phyloP scores from a whole-genome alignment of 2,797 vertebrate genomes.

The Lacerta agilis region DNA sequence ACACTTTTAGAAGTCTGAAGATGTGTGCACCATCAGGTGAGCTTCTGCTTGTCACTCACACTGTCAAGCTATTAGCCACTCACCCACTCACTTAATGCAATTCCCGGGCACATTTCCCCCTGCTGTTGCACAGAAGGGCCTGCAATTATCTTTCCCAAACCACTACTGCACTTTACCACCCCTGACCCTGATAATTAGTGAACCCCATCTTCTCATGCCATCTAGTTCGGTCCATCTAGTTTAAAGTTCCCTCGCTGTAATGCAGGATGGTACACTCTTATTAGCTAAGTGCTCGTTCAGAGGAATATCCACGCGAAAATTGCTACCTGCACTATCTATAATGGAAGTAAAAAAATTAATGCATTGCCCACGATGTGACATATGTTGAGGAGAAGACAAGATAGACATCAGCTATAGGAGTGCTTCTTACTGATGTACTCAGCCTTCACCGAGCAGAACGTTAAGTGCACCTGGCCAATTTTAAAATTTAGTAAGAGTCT shows the following conservation, averaged over 20 bases:
- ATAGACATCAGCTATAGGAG: neutral
- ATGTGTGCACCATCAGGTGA: neutral
- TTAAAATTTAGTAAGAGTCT: neutral
- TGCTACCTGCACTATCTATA: neutral
- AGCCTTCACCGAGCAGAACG: neutral
- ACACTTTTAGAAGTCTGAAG: neutral
- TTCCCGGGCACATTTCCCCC: neutral
- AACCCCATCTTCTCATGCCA: neutral
- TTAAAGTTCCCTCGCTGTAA: neutral
- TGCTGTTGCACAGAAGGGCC: neutral
- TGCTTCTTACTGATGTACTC: neutral
- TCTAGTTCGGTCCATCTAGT: neutral
- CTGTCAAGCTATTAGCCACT: neutral
- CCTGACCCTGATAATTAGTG: neutral
- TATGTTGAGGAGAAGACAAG: neutral
- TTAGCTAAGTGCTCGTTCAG: neutral
- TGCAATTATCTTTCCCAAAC: neutral
- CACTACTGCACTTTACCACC: neutral
- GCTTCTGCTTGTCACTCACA: neutral
- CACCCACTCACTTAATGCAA: neutral
- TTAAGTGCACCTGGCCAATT: neutral
- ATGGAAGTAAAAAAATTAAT: neutral
- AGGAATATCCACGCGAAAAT: slow-evolving; percentile 12
- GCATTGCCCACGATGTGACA: accelerated
- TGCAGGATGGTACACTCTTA: neutral